Base-by-base conservation (phyloP, 2,888 invertebrate species). In the Heliconius cydno region DNA sequence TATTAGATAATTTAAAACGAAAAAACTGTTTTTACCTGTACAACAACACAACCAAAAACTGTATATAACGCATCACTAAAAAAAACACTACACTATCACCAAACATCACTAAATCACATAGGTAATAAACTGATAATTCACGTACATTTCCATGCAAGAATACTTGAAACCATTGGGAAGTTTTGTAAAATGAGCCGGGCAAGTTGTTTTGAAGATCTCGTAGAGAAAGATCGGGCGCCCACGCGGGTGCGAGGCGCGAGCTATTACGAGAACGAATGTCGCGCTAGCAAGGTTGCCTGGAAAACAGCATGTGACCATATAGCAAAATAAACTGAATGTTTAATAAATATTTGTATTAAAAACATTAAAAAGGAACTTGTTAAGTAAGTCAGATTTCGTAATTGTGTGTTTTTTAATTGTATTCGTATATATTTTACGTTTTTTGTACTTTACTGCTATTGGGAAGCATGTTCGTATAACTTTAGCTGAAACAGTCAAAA, bases 201-300 rank as follows among this genome's bases (percentile, higher is more conserved):
- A 88, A 89, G 90, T 87, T 91, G 93, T 92, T 92, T 93, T 92
- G 91, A 92, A 89, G 89, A 91, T 90, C 90, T 85, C 87, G 88
- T 88, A 90, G 88, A 90, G 91, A 92, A 91, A 92, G 90, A 92
- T 89, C 88, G 86, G 84, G 90, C 93, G 91, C 94, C 94, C 91
- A 94, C 94, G 93, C 94, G 88, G 84, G 83, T 84, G 86, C 86
- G 90, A 84, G 86, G 83, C 84, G 85, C 86, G 90, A 84, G 87
- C 94, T 94, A 94, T 92, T 88, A 94, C 91, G 89, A 92, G 93
- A 90, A 87, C 89, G 89, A 89, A 88, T 91, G 91, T 91, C 92
- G 90, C 88, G 91, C 92, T 87, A 86, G 87, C 94, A 93, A 94
- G 94, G 94, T 91, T 91, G 89, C 88, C 93, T 93, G 93, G 94